Percentiles rank a stretch among this genome's conserved stretches.
Conservation (phyloP, 2,888 invertebrate genomes). For the Callinectes sapidus region DNA sequence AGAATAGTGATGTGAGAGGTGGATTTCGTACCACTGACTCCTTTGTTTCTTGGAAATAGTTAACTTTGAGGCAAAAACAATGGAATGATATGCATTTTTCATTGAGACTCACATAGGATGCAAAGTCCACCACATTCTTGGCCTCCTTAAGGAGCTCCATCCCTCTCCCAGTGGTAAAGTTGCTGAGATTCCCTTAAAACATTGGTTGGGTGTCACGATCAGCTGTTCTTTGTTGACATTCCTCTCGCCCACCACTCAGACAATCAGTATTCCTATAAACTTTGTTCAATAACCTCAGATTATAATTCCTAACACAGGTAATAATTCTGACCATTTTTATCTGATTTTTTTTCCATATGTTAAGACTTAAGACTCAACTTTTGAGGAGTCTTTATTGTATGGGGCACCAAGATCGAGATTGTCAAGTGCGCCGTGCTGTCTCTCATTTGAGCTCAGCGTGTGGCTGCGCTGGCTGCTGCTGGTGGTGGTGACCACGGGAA, state of each 20-base stretch:
- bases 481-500: no score
- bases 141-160: conserved; percentile 69
- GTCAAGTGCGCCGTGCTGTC: no score
- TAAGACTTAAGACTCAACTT: no score
- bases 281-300: background rate
- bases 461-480: no score
- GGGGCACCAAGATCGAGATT: no score
- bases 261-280: background rate
- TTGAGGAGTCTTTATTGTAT: no score
- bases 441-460: no score
- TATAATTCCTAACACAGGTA: background rate
- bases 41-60: no score
- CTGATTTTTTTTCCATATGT: background rate
- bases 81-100: no score
- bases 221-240: conserved; percentile 20
- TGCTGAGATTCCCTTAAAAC: background rate
- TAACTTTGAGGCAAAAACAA: no score
- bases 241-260: background rate
- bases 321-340: background rate
- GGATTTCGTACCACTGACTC: no score
- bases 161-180: background rate
- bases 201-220: background rate
- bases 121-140: conserved; percentile 65
- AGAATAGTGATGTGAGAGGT: no score
- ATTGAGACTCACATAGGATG: conserved; percentile 59